Conservation (phyloP, 2,888 invertebrate genomes). For the Eurytoma adleriae region DNA sequence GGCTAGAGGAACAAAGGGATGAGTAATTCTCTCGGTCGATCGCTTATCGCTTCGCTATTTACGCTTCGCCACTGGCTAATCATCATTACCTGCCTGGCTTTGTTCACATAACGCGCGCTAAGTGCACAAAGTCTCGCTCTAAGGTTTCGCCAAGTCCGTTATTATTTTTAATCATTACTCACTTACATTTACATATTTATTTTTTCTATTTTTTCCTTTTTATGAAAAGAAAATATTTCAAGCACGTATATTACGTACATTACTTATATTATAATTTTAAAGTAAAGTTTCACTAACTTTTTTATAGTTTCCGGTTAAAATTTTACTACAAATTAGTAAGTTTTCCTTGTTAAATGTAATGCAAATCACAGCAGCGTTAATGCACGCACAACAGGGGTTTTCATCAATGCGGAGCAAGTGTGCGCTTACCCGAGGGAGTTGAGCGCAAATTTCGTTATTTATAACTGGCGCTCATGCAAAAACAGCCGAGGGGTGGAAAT, state of each 20-base stretch:
- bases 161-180: slow-evolving; percentile 18
- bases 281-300: background rate
- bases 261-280: too few species aligned
- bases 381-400: too few species aligned
- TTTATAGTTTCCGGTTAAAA: background rate
- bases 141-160: slow-evolving; percentile 6
- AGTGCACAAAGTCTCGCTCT: background rate
- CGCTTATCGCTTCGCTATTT: slow-evolving; percentile 35
- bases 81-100: background rate
- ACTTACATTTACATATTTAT: background rate
- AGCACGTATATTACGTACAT: too few species aligned
- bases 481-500: slow-evolving; percentile 1
- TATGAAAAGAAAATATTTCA: background rate
- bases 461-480: background rate
- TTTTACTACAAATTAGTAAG: too few species aligned
- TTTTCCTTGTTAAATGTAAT: too few species aligned
- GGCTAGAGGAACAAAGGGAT: slow-evolving; percentile 22
- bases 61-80: slow-evolving; percentile 33
- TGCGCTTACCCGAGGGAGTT: too few species aligned
- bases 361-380: too few species aligned
- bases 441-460: background rate
- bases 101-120: background rate
- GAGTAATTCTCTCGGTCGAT: slow-evolving; percentile 31
- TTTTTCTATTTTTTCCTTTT: background rate
- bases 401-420: too few species aligned